Evolutionary conservation across 1,140 invertebrate genomes (phyloP).

Genomic region (Tetramorium simillimum): DNA sequence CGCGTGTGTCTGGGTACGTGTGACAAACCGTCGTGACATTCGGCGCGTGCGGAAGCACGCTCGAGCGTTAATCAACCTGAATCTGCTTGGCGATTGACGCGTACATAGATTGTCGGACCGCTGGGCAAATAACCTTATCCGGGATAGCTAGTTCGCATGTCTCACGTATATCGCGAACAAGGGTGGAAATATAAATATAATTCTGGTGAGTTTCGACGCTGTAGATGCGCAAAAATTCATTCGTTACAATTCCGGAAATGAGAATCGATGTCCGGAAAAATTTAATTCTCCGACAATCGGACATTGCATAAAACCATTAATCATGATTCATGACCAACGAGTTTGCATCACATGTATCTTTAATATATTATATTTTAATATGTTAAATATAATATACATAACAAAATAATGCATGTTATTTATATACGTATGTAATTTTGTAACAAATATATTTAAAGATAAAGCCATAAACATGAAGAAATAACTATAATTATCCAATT

Average conservation of each 20-base stretch:
- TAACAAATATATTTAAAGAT: neutral
- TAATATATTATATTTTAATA: neutral
- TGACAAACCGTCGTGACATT: neutral
- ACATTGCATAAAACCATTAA: neutral
- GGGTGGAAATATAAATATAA: neutral
- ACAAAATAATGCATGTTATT: neutral
- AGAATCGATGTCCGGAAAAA: neutral
- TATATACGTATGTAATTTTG: neutral
- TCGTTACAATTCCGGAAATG: neutral
- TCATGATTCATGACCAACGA: too few species aligned
- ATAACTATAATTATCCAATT: neutral
- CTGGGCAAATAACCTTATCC: constrained; percentile 3
- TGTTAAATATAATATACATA: neutral
- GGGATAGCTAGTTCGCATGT: neutral
- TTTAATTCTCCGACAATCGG: neutral
- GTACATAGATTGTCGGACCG: neutral
- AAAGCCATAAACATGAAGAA: neutral
- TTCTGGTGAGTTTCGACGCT: neutral
- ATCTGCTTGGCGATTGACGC: neutral
- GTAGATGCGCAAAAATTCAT: neutral
- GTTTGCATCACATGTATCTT: neutral
- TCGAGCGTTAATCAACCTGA: neutral
- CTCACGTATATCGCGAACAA: neutral
- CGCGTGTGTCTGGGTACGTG: neutral
- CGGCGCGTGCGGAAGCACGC: neutral